Evolutionary conservation across 2,888 invertebrate genomes (phyloP), one percentile per base, ranked within the genome.

Genomic region (Synergus gifuensis): DNA sequence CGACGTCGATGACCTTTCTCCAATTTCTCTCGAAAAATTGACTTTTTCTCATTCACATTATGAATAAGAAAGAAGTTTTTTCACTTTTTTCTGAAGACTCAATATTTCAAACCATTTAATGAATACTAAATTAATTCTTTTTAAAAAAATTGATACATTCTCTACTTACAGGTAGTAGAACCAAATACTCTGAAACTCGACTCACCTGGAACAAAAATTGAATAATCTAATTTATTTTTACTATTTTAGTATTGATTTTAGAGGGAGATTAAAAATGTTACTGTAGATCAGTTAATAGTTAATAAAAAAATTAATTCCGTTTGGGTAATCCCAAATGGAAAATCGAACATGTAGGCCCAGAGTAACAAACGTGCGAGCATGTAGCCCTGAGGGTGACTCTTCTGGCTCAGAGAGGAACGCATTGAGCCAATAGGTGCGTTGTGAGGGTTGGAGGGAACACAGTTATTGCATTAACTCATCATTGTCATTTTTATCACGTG

Each of bases 401-500:
- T 16, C 36, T 40, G 54, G 36, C 54, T 54, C 54, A 49, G 28
- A 28, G 54, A 73, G 49, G 36, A 73, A 54, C 73, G 73, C 49
- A 73, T 36, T 4, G 73, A 54, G 36, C 49, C 54, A 73, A 73
- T 73, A 73, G 73, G 73, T 73, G 73, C 73, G 54, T 54, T 54
- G 63, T n/a, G 78, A 79, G 79, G 80, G 88, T 85, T 80, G 73
- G 84, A 85, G 86, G 88, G 85, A 88, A 92, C 92, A 91, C 89
- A 87, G 91, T 90, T 92, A 91, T 90, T 90, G 91, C 91, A 92
- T 92, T 92, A 92, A 90, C 91, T 90, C 90, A 88, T 91, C 90
- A 91, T 91, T 91, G 91, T 91, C 90, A 91, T 92, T 91, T 92
- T 92, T 90, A 90, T 90, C 91, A 90, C 91, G 91, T 88, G 89